phyloP scores from a whole-genome alignment of 2,797 vertebrate species.

The Rhinogobio ventralis region DNA sequence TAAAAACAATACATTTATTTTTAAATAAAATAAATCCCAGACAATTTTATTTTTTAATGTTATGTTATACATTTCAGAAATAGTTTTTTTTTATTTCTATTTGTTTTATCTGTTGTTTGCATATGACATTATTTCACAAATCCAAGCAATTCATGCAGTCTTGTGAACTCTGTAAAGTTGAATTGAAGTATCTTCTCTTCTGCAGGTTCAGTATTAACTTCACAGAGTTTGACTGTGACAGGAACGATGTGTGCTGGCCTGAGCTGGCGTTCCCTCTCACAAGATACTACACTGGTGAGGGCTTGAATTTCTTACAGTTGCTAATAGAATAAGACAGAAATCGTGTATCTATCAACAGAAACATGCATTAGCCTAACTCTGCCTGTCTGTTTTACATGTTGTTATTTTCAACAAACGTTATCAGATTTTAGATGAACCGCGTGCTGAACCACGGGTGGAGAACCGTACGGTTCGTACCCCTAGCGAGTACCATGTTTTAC shows the following conservation, averaged over 20 bases:
- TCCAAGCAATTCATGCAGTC: background rate
- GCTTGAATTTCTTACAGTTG: background rate
- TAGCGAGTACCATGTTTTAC: no score
- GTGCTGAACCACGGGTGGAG: no score
- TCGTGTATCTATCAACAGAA: no score
- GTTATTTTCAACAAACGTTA: no score
- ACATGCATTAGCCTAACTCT: no score
- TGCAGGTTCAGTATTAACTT: conserved; percentile 90
- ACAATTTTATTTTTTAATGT: background rate
- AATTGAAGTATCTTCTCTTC: conserved; percentile 10
- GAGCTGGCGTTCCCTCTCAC: conserved; percentile 90
- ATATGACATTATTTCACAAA: background rate
- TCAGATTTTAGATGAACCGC: no score
- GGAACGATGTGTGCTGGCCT: conserved; percentile 93
- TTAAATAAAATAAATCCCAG: background rate
- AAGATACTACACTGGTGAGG: conserved; percentile 87
- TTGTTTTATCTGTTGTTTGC: background rate
- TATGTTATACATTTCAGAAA: background rate
- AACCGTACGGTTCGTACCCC: no score
- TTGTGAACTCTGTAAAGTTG: background rate
- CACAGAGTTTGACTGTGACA: conserved; percentile 87
- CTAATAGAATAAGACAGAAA: background rate
- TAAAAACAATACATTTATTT: background rate
- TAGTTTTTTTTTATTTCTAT: background rate
- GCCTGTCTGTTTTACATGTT: no score